Percentiles rank a stretch among this genome's conserved stretches.
Evolutionary conservation across 2,888 invertebrate species (phyloP).

Genomic region (Tenodera sinensis): DNA sequence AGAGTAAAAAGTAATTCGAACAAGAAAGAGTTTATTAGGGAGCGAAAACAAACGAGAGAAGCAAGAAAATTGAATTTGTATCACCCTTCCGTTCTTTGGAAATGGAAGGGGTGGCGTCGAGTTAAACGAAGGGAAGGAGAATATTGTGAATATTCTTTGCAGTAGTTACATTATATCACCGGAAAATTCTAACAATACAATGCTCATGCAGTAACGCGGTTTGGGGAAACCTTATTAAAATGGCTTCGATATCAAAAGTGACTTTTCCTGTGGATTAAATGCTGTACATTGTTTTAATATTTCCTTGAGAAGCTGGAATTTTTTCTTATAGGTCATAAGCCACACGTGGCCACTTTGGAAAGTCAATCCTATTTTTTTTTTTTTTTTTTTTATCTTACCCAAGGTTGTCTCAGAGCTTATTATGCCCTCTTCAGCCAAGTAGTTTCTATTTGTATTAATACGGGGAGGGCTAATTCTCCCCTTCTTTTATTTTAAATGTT

Average conservation of each 20-base stretch:
- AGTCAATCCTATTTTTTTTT: too few species aligned
- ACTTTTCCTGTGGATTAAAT: not conserved
- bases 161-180: not conserved
- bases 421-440: too few species aligned
- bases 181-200: not conserved
- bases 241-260: not conserved
- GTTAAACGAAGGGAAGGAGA: not conserved
- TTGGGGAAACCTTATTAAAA: not conserved
- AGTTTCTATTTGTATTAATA: too few species aligned
- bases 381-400: too few species aligned
- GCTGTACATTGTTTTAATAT: too few species aligned
- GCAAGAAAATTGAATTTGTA: not conserved
- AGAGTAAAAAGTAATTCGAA: not conserved
- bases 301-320: too few species aligned
- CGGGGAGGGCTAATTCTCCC: too few species aligned
- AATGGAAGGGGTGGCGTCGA: not conserved
- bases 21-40: not conserved
- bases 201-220: not conserved
- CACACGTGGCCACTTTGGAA: too few species aligned
- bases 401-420: too few species aligned
- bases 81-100: not conserved
- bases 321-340: too few species aligned
- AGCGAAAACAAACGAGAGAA: not conserved
- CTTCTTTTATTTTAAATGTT: too few species aligned
- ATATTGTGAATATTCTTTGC: not conserved